Base-by-base conservation (phyloP, 2,113 vertebrate genomes). In the Eurystomus gularis region DNA sequence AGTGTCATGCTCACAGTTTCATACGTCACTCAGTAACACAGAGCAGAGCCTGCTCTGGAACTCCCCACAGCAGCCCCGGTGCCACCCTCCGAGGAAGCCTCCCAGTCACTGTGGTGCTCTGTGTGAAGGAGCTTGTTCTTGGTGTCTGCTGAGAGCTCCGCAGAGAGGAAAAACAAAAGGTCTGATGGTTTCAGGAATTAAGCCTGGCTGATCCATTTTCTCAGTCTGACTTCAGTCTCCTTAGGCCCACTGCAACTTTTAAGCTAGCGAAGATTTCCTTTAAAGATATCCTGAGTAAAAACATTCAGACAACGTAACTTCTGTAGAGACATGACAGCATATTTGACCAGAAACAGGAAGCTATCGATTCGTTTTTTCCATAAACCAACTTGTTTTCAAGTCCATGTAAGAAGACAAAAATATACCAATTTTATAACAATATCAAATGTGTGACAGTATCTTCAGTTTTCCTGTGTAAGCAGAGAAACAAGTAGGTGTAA, bases 351-450 rank as follows among this genome's bases (percentile, higher is more conserved):
- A 83, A 82, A 42, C 28, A 62, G 35, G 37, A 87, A 93, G 10
- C 17, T 42, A 39, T 20, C 35, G 23, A 77, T 33, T 21, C 1
- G 11, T 14, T 57, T 80, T 64, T 71, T 46, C 35, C 0, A 0
- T 52, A 79, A 69, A 81, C 13, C 24, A 51, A 48, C 1, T 0
- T 82, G 82, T 55, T 71, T 72, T 28, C n/a, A 81, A 78, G 51
- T 33, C 25, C 26, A 60, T 0, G 0, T 76, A 13, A 44, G 24
- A 86, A 72, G 25, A 69, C 17, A 91, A 81, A 86, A 78, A 51
- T 7, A 51, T 4, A 61, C 1, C 7, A 13, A 54, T 42, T 84
- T 68, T 46, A 13, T 37, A 84, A 68, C 21, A 68, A 12, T 29
- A 55, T 48, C 11, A 39, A 75, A 54, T 4, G 11, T 29, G 13